phyloP scores from a whole-genome alignment of 1,140 invertebrate genomes.

The Nasonia longicornis region DNA sequence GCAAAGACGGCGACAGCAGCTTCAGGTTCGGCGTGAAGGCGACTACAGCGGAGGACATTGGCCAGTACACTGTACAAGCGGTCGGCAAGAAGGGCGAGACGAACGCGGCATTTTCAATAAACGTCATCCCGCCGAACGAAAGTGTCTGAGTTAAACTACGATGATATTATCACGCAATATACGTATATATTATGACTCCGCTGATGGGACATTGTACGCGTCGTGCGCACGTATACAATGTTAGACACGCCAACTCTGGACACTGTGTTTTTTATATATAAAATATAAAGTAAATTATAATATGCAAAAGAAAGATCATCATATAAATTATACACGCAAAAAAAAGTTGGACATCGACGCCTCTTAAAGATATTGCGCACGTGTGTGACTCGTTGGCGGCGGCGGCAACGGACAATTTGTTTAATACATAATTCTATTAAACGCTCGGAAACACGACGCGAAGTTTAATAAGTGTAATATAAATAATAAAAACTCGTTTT shows the following conservation, averaged over 20 bases:
- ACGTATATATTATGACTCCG: not conserved
- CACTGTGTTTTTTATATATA: constrained; percentile 9
- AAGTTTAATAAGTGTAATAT: not conserved
- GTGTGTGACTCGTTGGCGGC: constrained; percentile 40
- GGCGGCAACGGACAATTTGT: not conserved
- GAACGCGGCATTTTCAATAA: constrained; percentile 86
- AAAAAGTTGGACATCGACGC: constrained; percentile 34
- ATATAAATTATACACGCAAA: no score
- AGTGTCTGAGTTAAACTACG: constrained; percentile 28
- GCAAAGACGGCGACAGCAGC: constrained; percentile 81
- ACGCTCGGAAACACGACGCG: not conserved
- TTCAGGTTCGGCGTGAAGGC: constrained; percentile 83
- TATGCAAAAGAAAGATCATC: constrained; percentile 16
- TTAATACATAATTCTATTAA: not conserved
- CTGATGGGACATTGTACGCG: constrained; percentile 6
- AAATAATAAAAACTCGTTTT: constrained; percentile 9
- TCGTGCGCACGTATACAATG: constrained; percentile 34
- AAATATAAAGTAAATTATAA: not conserved
- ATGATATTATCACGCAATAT: not conserved
- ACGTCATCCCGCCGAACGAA: constrained; percentile 74
- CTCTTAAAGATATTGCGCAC: constrained; percentile 31
- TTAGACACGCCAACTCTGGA: not conserved
- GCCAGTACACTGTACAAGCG: constrained; percentile 91
- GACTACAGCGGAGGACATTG: constrained; percentile 83
- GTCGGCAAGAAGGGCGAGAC: constrained; percentile 86